Base-by-base conservation (phyloP, 2,888 invertebrate species). In the Cyclophora albipunctata region DNA sequence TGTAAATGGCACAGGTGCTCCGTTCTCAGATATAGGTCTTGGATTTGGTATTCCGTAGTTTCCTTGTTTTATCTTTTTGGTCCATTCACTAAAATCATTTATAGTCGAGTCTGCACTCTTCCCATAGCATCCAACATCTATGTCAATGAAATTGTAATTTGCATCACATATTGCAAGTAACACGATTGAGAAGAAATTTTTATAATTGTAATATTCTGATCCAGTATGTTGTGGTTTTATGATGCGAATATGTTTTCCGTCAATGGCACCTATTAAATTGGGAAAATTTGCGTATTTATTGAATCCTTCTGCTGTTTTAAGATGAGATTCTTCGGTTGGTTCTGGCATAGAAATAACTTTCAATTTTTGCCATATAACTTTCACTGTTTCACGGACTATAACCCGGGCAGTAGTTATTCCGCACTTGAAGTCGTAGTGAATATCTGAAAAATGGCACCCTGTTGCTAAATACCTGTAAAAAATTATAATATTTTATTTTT, bases 141-240 rank as follows among this genome's bases (percentile, higher is more conserved):
- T 51, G 52, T 52, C 64, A 47, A 55, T 66, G 57, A 71, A 70
- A 37, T 52, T 53, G 47, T 54, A 54, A 35, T 56, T 60, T 49
- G 59, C 52, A 55, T 69, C 67, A 48, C 58, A 60, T 53, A 68
- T 51, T 37, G 66, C 68, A 48, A 69, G 51, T 46, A 71, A 55
- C 40, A 66, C 67, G 46, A 57, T 66, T 46, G 65, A 68, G 62
- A 62, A 61, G 51, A 49, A 63, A 45, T 59, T 43, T 60, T 66
- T 65, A 53, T 57, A 63, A 51, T 59, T 64, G 56, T 45, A 34
- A 49, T 43, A 57, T 35, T 52, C 40, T 35, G 48, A 50, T 41
- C 59, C 50, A 59, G 60, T 60, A 60, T 67, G 55, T 46, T 53
- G 47, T 55, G 63, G 59, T 54, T 60, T 55, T 53, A 52, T 54